A percentile compares a stretch with the other conserved stretches of the same genome.
Evolutionary conservation across 1,140 invertebrate genomes (phyloP).

Genomic region (Wiebesia pumilae): DNA sequence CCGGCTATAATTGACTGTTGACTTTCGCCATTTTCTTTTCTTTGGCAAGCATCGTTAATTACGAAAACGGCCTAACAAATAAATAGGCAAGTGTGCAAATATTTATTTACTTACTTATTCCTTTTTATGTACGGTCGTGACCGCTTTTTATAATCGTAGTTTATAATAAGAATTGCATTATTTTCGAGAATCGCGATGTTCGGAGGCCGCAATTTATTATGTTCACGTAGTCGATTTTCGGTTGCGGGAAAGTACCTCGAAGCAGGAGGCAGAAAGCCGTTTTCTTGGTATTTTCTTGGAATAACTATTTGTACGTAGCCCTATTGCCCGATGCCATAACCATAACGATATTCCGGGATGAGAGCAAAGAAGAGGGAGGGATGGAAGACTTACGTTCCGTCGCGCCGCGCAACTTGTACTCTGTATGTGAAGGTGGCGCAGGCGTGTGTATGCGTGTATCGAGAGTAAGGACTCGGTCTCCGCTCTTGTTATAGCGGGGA

Average conservation of each 20-base stretch:
- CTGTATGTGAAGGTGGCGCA: no score
- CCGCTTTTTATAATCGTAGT: no score
- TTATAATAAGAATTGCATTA: no score
- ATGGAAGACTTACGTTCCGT: constrained; percentile 8
- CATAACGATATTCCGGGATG: constrained; percentile 64
- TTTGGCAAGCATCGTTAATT: background rate
- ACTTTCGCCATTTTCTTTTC: background rate
- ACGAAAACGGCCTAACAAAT: background rate
- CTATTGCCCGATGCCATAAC: constrained; percentile 68
- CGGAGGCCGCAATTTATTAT: background rate
- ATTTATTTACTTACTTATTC: background rate
- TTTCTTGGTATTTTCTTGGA: constrained; percentile 63
- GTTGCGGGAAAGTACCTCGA: constrained; percentile 10
- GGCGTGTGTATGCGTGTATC: background rate
- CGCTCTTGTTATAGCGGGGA: background rate
- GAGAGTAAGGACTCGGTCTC: background rate
- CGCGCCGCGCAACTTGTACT: no score
- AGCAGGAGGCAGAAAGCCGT: constrained; percentile 45
- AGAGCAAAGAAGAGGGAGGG: constrained; percentile 56
- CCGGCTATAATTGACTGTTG: constrained; percentile 10
- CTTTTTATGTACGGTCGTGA: no score
- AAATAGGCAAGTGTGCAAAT: background rate
- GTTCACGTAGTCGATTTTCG: constrained; percentile 2
- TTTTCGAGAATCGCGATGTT: no score
- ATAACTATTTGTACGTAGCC: constrained; percentile 69